Base-by-base conservation (phyloP, 2,888 invertebrate species). In the Cheilosia urbana region DNA sequence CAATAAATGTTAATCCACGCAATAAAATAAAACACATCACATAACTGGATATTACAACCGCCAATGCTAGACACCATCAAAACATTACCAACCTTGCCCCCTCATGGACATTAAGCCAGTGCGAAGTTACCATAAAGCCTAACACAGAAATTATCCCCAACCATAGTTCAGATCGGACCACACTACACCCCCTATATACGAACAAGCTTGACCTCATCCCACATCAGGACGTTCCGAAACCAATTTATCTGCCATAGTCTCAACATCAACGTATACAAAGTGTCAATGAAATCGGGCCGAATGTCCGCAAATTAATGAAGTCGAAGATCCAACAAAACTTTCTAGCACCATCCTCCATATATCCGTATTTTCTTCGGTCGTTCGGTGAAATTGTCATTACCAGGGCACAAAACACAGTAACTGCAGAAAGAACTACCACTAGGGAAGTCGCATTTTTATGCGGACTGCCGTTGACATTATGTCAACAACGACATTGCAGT, bases 251-350 rank as follows among this genome's bases (percentile, higher is more conserved):
- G 30, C 69, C 69, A 62, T 75, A 69, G 80, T 60, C 80, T 84
- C 71, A 58, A 71, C 75, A 80, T 80, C 75, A 75, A 75, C 84
- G 60, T 55, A 63, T 45, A 62, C 79, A 68, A 58, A 69, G 80
- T 80, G 75, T 71, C 80, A 80, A 84, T 84, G 80, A 84, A 84
- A 84, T 71, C 55, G 66, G 65, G 71, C 42, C 65, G 49, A 80
- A 84, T 71, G 80, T 47, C 71, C 71, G 55, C 75, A 84, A 80
- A 80, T 84, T 84, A 84, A 84, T 84, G 84, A 84, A 84, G 65
- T 84, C 80, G 75, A 71, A 79, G 62, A 79, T 65, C 79, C 69
- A 71, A 49, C 75, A 65, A 65, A 75, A 79, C 63, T 69, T 66
- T 68, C 62, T 30, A 62, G 40, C 53, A 47, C 34, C 72, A 51